Conservation (phyloP, 1,140 invertebrate species). For the Triops cancriformis region DNA sequence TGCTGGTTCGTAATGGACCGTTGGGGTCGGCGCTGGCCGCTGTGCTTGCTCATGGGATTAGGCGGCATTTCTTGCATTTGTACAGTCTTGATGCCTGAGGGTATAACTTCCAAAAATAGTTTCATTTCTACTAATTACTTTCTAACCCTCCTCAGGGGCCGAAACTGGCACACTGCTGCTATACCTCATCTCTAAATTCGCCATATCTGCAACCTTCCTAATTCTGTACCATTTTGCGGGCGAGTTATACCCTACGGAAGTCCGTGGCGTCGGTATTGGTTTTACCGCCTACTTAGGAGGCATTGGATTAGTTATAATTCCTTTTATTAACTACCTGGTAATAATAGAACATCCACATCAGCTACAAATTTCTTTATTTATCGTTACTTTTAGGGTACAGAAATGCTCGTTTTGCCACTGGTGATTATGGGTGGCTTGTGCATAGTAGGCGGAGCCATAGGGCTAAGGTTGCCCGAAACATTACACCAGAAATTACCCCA, state of each 20-base stretch:
- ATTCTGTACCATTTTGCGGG: constrained; percentile 85
- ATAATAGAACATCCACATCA: constrained; percentile 30
- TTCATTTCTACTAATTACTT: background rate
- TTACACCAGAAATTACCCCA: constrained; percentile 67
- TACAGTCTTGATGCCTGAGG: constrained; percentile 63
- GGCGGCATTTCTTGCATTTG: constrained; percentile 71
- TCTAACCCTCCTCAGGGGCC: constrained; percentile 53
- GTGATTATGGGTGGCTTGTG: constrained; percentile 70
- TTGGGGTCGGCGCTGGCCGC: constrained; percentile 71
- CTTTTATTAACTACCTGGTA: constrained; percentile 82
- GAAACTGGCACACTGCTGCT: constrained; percentile 60
- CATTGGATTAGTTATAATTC: constrained; percentile 75
- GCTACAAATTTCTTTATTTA: background rate
- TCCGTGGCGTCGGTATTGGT: constrained; percentile 77
- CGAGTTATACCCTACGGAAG: constrained; percentile 76
- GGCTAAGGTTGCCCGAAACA: constrained; percentile 69
- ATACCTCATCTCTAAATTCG: constrained; percentile 77
- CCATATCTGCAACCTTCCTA: constrained; percentile 80
- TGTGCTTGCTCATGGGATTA: constrained; percentile 70
- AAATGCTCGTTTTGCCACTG: constrained; percentile 68
- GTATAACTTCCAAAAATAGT: constrained; percentile 40
- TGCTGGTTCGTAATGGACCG: constrained; percentile 77
- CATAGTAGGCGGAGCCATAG: constrained; percentile 66
- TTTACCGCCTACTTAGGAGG: constrained; percentile 79
- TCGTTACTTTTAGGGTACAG: constrained; percentile 54